A percentile compares a stretch with the other conserved stretches of the same genome.
These are phyloP conservation scores for Melanargia galathea DNA, from an alignment of 2,888 invertebrate genomes.

Conservation along the genomic window DNA sequence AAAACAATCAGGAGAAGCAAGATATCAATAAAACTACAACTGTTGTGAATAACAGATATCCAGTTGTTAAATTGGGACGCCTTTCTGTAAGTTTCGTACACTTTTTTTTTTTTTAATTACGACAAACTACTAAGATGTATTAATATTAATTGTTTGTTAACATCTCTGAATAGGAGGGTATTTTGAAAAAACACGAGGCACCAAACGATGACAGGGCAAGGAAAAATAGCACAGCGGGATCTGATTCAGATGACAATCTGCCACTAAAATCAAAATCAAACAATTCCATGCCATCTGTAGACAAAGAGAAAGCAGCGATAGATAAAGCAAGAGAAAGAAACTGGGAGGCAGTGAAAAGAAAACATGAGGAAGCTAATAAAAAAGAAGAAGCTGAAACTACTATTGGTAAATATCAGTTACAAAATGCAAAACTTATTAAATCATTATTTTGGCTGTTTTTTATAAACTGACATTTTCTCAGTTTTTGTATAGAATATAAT, in stretches of 20 bases:
- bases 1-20: constrained; percentile 58
- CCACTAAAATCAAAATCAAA: constrained; percentile 71
- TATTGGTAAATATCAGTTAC: constrained; percentile 64
- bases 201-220: constrained; percentile 63
- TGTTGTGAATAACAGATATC: constrained; percentile 65
- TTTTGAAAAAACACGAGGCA: constrained; percentile 74
- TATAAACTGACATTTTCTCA: too few species aligned
- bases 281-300: constrained; percentile 59
- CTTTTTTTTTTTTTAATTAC: background rate
- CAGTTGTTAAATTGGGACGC: constrained; percentile 76
- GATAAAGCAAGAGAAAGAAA: constrained; percentile 80
- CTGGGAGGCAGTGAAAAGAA: constrained; percentile 80
- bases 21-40: constrained; percentile 61
- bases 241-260: constrained; percentile 76
- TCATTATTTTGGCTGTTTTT: too few species aligned
- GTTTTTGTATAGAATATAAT: too few species aligned
- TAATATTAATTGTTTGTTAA: background rate
- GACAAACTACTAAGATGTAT: background rate
- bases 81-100: constrained; percentile 66
- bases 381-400: constrained; percentile 75
- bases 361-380: constrained; percentile 80
- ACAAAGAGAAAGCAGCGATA: constrained; percentile 78
- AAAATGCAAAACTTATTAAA: too few species aligned
- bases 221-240: constrained; percentile 73
- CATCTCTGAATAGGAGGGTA: constrained; percentile 61